Conservation (phyloP, 1,140 invertebrate species). For the Heliconius nattereri region DNA sequence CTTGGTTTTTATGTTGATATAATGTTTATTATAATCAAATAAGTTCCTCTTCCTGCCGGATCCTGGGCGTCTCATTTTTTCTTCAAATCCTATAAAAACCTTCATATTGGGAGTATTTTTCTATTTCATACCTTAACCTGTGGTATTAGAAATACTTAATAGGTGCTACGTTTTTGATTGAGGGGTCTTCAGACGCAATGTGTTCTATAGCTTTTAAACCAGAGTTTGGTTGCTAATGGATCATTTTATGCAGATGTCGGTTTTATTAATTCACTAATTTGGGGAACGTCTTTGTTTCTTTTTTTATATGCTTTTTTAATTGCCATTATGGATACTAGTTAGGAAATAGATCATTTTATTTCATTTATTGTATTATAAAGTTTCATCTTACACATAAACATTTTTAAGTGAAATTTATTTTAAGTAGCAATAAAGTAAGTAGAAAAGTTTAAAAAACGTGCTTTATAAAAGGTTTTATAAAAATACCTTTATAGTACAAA, state of each 20-base stretch:
- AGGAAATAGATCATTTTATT: not conserved
- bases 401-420: no score
- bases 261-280: slow-evolving; percentile 36
- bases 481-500: no score
- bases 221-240: slow-evolving; percentile 51
- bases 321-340: not conserved
- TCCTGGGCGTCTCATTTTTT: slow-evolving; percentile 71
- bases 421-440: no score
- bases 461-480: no score
- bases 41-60: slow-evolving; percentile 77
- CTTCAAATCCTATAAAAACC: slow-evolving; percentile 34
- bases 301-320: not conserved
- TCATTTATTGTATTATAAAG: no score
- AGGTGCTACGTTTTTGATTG: slow-evolving; percentile 19
- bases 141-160: slow-evolving; percentile 39
- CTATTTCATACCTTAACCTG: slow-evolving; percentile 33
- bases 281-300: slow-evolving; percentile 17
- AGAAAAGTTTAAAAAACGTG: no score
- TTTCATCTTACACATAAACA: no score
- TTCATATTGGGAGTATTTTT: slow-evolving; percentile 20
- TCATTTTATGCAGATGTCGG: slow-evolving; percentile 69
- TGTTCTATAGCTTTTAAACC: slow-evolving; percentile 57
- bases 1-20: slow-evolving; percentile 50
- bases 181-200: slow-evolving; percentile 55
- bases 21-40: slow-evolving; percentile 79